Evolutionary conservation across 2,113 vertebrate species (phyloP).

Genomic region (Anthoscopus minutus): DNA sequence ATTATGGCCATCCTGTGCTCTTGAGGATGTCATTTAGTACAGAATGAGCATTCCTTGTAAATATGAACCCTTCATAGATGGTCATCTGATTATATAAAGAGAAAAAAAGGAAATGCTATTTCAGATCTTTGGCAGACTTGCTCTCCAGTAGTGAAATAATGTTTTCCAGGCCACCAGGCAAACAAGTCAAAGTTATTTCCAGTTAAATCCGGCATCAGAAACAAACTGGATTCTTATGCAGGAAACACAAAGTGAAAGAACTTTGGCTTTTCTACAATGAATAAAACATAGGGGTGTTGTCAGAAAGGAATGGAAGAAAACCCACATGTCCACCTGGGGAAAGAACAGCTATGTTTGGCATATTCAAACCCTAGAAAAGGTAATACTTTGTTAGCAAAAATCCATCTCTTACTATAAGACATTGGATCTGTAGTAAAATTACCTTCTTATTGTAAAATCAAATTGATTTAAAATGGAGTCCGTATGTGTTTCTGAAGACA

Average conservation of each 20-base stretch:
- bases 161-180: not conserved
- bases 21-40: not conserved
- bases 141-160: not conserved
- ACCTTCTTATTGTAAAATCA: not conserved
- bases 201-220: not conserved
- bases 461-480: not conserved
- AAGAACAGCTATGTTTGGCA: not conserved
- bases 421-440: not conserved
- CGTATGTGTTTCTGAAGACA: not conserved
- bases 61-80: not conserved
- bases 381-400: not conserved
- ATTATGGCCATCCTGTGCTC: not conserved
- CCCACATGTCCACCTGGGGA: not conserved
- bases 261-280: not conserved
- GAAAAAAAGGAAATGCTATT: not conserved
- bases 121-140: not conserved
- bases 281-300: not conserved
- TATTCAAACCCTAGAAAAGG: not conserved
- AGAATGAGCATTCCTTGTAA: not conserved
- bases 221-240: not conserved
- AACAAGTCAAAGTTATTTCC: not conserved
- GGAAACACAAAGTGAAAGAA: not conserved
- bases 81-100: not conserved
- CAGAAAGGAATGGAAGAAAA: not conserved
- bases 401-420: not conserved